Evolutionary conservation across 2,113 vertebrate genomes (phyloP).

Genomic region (Chroicocephalus ridibundus): DNA sequence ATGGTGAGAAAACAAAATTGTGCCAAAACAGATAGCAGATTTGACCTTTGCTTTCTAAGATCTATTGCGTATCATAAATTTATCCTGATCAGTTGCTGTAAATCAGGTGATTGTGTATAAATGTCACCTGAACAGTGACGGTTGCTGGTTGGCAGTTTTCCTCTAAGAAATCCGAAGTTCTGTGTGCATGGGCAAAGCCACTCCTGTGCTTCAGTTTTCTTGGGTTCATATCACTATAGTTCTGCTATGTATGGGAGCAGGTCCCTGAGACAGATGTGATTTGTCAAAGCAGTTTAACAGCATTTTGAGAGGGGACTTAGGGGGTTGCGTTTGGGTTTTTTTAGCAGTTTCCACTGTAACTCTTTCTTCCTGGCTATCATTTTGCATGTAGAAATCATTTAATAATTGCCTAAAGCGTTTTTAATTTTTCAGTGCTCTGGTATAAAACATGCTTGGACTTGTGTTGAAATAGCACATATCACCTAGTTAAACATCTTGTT

Average conservation of each 20-base stretch:
- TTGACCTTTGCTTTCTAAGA: neutral
- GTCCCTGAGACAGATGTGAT: neutral
- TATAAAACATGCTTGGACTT: neutral
- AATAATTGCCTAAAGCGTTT: neutral
- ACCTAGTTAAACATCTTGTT: neutral
- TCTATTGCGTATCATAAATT: neutral
- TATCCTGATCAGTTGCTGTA: neutral
- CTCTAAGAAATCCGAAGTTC: neutral
- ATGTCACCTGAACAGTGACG: neutral
- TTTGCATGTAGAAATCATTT: neutral
- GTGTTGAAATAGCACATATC: neutral
- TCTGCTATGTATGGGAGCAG: neutral
- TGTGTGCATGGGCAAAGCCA: neutral
- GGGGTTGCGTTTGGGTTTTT: neutral
- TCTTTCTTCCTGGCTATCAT: neutral
- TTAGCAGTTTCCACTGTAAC: neutral
- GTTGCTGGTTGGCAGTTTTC: neutral
- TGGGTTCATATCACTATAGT: neutral
- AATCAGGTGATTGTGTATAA: neutral
- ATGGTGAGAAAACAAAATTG: neutral
- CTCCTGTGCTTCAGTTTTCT: neutral
- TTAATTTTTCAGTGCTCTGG: accelerated
- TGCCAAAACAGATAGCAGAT: neutral
- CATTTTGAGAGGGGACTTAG: neutral
- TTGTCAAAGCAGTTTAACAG: neutral